phyloP scores from a whole-genome alignment of 2,113 vertebrate genomes.

The Melospiza georgiana region DNA sequence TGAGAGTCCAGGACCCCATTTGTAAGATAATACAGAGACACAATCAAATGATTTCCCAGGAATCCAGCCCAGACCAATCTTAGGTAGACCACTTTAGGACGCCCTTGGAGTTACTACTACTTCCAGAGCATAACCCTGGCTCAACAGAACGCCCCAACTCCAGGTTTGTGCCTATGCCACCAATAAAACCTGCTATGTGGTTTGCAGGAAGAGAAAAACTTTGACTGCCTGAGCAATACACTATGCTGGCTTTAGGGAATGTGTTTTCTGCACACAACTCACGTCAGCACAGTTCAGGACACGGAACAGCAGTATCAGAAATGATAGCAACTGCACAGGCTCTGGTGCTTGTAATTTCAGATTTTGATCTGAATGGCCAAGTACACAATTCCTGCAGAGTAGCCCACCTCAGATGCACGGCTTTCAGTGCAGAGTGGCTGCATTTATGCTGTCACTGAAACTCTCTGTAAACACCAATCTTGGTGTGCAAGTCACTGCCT shows the following conservation, averaged over 20 bases:
- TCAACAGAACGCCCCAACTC: accelerated
- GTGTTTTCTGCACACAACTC: background rate
- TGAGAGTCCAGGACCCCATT: background rate
- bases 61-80: background rate
- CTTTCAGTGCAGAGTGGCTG: background rate
- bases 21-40: background rate
- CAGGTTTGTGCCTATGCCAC: background rate
- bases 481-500: background rate
- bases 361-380: background rate
- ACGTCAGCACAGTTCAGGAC: background rate
- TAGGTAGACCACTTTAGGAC: background rate
- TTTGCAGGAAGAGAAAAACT: background rate
- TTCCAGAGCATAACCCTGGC: background rate
- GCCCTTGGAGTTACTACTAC: accelerated
- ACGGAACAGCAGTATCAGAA: background rate
- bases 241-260: background rate
- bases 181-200: accelerated
- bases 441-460: background rate
- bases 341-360: background rate
- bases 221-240: background rate
- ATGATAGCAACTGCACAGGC: background rate
- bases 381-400: background rate
- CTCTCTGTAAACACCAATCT: background rate
- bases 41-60: accelerated
- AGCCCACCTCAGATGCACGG: background rate